Conservation (phyloP, 2,113 vertebrate species). For the Dascyllus trimaculatus region DNA sequence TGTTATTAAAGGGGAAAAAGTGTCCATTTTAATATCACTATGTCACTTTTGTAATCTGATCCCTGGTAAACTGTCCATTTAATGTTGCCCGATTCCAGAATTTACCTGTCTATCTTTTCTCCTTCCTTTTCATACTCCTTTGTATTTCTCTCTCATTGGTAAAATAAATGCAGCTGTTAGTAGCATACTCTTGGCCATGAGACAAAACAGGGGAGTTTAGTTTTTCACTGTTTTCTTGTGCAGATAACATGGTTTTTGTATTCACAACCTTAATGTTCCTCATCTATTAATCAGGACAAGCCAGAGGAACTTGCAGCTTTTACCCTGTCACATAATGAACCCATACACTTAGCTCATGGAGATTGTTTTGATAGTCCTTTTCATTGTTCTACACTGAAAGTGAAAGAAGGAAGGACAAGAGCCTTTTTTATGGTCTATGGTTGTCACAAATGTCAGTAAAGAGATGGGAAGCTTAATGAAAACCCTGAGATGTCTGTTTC, state of each 20-base stretch:
- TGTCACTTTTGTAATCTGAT: slow-evolving; percentile 55
- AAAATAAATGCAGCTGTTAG: slow-evolving; percentile 36
- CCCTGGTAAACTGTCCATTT: slow-evolving; percentile 29
- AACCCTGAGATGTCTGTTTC: slow-evolving; percentile 79
- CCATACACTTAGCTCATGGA: slow-evolving; percentile 43
- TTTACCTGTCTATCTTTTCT: slow-evolving; percentile 14
- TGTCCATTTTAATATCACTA: slow-evolving; percentile 58
- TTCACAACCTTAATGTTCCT: slow-evolving; percentile 45
- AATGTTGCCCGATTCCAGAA: slow-evolving; percentile 44
- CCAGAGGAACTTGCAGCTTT: slow-evolving; percentile 50
- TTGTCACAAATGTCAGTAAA: slow-evolving; percentile 76
- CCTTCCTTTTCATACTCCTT: not conserved
- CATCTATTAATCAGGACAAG: slow-evolving; percentile 59
- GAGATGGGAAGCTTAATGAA: slow-evolving; percentile 72
- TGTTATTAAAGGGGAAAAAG: slow-evolving; percentile 52
- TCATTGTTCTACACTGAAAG: slow-evolving; percentile 69
- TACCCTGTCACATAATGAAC: slow-evolving; percentile 47
- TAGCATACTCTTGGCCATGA: slow-evolving; percentile 23
- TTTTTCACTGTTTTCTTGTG: slow-evolving; percentile 38
- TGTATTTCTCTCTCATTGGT: slow-evolving; percentile 11
- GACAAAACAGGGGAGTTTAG: slow-evolving; percentile 6
- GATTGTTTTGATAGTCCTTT: slow-evolving; percentile 50
- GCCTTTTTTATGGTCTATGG: slow-evolving; percentile 62
- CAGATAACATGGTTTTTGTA: slow-evolving; percentile 24
- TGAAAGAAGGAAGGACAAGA: slow-evolving; percentile 39